Percentiles rank a stretch among this genome's conserved stretches.
Conservation (phyloP, 2,113 vertebrate species). For the Azemiops feae region DNA sequence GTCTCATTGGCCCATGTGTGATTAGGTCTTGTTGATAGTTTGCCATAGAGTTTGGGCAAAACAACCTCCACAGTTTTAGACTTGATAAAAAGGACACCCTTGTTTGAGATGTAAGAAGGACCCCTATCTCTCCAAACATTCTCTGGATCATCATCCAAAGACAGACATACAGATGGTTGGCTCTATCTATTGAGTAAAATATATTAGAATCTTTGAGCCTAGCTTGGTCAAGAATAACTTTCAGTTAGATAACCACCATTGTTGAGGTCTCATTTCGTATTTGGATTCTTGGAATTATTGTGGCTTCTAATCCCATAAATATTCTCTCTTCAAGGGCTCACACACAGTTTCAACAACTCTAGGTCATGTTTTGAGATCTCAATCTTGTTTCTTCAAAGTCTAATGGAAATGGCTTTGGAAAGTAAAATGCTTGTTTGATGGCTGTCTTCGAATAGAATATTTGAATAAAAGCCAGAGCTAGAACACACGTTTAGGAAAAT, state of each 20-base stretch:
- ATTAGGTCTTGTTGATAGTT: not conserved
- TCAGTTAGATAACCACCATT: not conserved
- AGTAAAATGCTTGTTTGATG: conserved; percentile 38
- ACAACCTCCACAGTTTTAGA: not conserved
- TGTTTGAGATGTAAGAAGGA: not conserved
- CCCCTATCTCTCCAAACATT: not conserved
- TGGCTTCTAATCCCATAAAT: conserved; percentile 59
- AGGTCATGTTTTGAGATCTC: conserved; percentile 37
- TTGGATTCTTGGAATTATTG: conserved; percentile 48
- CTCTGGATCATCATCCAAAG: not conserved
- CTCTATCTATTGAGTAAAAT: not conserved
- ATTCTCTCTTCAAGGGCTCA: conserved; percentile 61
- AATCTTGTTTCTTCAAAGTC: conserved; percentile 61
- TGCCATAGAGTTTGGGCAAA: not conserved
- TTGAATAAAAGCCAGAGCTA: conserved; percentile 47
- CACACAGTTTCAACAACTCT: conserved; percentile 60
- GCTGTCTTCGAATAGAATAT: conserved; percentile 39
- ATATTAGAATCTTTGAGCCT: no score
- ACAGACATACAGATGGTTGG: not conserved
- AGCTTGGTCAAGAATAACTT: not conserved
- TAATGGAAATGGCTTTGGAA: conserved; percentile 48
- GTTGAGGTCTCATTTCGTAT: not conserved
- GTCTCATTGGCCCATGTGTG: conserved; percentile 56
- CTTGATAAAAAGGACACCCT: not conserved
- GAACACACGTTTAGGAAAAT: conserved; percentile 32